Evolutionary conservation across 2,113 vertebrate species (phyloP), one percentile per base, ranked within the genome.

Genomic region (Oncorhynchus kisutch): DNA sequence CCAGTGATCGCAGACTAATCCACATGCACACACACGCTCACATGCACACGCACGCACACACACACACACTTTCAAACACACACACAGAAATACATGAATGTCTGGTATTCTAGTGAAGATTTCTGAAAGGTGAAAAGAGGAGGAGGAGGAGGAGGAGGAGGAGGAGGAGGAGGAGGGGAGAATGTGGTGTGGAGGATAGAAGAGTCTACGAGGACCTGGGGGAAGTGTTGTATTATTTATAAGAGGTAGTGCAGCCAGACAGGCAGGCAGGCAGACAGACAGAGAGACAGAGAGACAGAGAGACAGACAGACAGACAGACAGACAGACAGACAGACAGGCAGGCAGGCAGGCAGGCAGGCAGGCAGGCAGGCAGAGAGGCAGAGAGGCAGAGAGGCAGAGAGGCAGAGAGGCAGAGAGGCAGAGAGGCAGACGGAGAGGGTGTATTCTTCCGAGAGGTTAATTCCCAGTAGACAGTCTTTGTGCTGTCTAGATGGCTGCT

Each of bases 381-480:
- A 60, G 57, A 1, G 3, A 60, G 57, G 0, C 14, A 60, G 57
- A 1, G 4, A 60, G 57, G n/a, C 18, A 60, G 59, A 8, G 5
- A 60, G 57, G n/a, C 16, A 60, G 57, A 25, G 24, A 60, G 25
- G 1, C 16, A n/a, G 57, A 60, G 1, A 7, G 57, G 1, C 5
- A 22, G 16, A n/a, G 72, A 82, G 75, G 78, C 70, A 34, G 67
- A 64, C 14, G 12, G 81, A 79, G 81, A 88, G 51, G 16, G 83
- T 82, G 76, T 84, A 85, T 79, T 87, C 88, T 82, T 88, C 86
- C 29, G 71, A 57, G 71, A 25, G n/a, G 54, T 27, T 34, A 34
- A 85, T 91, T 90, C 88, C 89, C 89, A 88, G 86, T 87, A 84
- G 89, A 85, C 84, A 88, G 84, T 81, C 87, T 92, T 88, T 89